Percentiles rank a stretch among this genome's conserved stretches.
These are phyloP conservation scores for Drosophila hydei DNA, from an alignment of 1,140 invertebrate genomes.

Conservation along the genomic window DNA sequence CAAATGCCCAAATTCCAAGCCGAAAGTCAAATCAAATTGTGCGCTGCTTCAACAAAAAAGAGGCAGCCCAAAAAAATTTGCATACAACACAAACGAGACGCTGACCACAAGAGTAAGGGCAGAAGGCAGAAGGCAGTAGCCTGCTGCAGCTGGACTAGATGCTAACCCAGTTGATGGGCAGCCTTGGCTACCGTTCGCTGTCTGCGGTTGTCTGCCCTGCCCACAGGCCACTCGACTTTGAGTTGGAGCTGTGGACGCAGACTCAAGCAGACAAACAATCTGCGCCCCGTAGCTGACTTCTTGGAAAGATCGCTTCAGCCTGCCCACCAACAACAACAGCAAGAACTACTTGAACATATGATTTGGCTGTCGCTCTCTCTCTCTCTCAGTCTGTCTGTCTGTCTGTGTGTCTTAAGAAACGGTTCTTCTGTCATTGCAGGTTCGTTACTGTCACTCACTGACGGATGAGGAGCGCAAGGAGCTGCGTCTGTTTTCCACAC, in stretches of 20 bases:
- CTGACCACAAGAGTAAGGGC: slow-evolving; percentile 49
- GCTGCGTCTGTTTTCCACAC: slow-evolving; percentile 94
- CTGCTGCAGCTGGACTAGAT: slow-evolving; percentile 2
- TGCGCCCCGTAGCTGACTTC: slow-evolving; percentile 55
- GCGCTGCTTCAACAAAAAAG: slow-evolving; percentile 55
- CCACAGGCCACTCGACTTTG: slow-evolving; percentile 37
- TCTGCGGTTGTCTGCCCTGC: slow-evolving; percentile 57
- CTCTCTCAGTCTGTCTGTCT: neutral
- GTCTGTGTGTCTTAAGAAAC: slow-evolving; percentile 12
- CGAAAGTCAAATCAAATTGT: slow-evolving; percentile 55
- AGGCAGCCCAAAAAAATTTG: slow-evolving; percentile 76
- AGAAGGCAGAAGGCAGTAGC: slow-evolving; percentile 4
- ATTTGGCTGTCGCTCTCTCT: slow-evolving; percentile 59
- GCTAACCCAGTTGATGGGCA: slow-evolving; percentile 57
- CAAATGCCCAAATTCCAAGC: slow-evolving; percentile 57
- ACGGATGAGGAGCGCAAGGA: slow-evolving; percentile 97
- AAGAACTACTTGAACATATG: slow-evolving; percentile 69
- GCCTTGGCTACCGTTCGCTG: slow-evolving; percentile 71
- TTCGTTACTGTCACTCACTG: slow-evolving; percentile 96
- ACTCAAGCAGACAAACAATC: slow-evolving; percentile 64
- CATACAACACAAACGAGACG: slow-evolving; percentile 79
- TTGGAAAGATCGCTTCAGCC: slow-evolving; percentile 71
- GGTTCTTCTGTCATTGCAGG: slow-evolving; percentile 84
- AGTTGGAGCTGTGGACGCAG: slow-evolving; percentile 33
- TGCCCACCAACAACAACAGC: slow-evolving; percentile 39